Evolutionary conservation across 2,888 invertebrate genomes (phyloP).

Genomic region (Cataglyphis altisquamis): DNA sequence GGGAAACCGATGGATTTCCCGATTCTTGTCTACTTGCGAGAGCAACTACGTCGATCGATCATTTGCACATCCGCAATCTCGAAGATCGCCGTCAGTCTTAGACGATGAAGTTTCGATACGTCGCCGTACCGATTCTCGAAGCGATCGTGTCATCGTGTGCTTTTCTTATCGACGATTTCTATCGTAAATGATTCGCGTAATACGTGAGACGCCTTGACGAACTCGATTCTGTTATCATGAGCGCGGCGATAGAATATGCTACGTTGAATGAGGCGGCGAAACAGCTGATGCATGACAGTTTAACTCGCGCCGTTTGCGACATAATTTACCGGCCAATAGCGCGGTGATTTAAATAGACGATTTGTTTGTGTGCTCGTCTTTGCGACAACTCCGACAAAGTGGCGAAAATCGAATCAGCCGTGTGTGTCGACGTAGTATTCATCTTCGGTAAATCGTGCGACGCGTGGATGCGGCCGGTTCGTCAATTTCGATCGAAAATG

Average conservation of each 20-base stretch:
- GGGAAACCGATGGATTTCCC: conserved; percentile 47
- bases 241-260: neutral
- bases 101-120: conserved; percentile 1
- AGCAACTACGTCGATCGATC: conserved; percentile 26
- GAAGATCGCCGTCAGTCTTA: conserved; percentile 31
- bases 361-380: neutral
- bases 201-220: neutral
- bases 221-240: conserved; percentile 8
- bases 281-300: conserved; percentile 33
- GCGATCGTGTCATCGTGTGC: neutral
- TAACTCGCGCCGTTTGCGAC: conserved; percentile 7
- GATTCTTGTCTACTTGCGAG: conserved; percentile 15
- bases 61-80: conserved; percentile 14
- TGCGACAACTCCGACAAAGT: neutral
- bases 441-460: conserved; percentile 41
- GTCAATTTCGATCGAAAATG: conserved; percentile 61
- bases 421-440: neutral
- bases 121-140: neutral
- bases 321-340: conserved; percentile 13
- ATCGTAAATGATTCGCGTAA: neutral
- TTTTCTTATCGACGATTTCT: neutral
- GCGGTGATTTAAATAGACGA: conserved; percentile 30
- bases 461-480: conserved; percentile 45
- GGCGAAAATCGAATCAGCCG: neutral
- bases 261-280: neutral